Conservation (phyloP, 2,797 vertebrate species). For the Phoeniculus purpureus region DNA sequence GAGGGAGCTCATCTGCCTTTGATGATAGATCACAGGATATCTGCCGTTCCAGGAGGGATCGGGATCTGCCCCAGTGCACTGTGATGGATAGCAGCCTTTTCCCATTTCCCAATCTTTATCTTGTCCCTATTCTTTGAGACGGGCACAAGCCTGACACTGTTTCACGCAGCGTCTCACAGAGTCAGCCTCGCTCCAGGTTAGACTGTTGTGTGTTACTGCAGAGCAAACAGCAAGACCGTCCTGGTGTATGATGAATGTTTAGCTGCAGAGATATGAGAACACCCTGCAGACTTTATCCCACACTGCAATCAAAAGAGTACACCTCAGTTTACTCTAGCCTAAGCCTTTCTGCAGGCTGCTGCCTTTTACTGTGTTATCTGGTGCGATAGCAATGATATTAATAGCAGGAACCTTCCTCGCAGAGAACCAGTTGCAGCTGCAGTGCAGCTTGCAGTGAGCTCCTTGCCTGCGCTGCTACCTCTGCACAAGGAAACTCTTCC, state of each 20-base stretch:
- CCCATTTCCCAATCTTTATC: neutral
- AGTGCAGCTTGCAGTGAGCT: neutral
- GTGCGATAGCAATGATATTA: slow-evolving; percentile 43
- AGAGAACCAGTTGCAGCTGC: neutral
- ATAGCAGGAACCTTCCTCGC: slow-evolving; percentile 28
- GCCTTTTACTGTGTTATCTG: slow-evolving; percentile 53
- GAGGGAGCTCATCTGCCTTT: neutral
- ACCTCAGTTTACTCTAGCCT: slow-evolving; percentile 29
- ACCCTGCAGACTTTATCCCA: neutral
- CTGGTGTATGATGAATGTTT: neutral
- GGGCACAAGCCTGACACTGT: neutral
- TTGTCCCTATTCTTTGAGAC: neutral
- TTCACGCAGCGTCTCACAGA: neutral
- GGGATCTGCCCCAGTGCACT: neutral
- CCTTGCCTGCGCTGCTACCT: slow-evolving; percentile 1
- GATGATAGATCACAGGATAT: neutral
- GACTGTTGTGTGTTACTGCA: neutral
- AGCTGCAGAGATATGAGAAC: neutral
- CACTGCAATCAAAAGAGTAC: neutral
- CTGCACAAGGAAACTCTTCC: slow-evolving; percentile 15
- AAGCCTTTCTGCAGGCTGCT: slow-evolving; percentile 46
- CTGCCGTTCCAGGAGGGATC: neutral
- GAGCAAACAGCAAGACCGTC: neutral
- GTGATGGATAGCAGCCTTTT: neutral
- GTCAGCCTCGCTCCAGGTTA: neutral